Percentiles rank a stretch among this genome's conserved stretches.
Evolutionary conservation across 2,113 vertebrate genomes (phyloP).

Genomic region (Lamprologus sp.): DNA sequence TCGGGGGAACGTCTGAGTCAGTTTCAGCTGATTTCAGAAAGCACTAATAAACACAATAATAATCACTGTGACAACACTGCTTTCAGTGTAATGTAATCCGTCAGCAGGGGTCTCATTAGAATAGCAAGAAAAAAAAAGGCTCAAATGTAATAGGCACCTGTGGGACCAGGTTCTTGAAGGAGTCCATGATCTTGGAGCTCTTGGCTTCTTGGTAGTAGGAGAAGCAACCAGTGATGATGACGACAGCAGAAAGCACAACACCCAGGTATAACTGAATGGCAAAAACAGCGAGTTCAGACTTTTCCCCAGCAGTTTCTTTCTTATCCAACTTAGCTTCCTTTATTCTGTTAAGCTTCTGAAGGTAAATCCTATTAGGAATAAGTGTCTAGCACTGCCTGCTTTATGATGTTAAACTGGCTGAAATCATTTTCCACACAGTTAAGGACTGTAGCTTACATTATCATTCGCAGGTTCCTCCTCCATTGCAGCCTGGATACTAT

Average conservation of each 20-base stretch:
- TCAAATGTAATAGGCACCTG: conserved; percentile 72
- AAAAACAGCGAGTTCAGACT: neutral
- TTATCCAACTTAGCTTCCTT: neutral
- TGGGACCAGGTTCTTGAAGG: conserved; percentile 97
- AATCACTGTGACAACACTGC: neutral
- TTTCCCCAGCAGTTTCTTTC: neutral
- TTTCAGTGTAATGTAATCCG: neutral
- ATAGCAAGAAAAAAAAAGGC: neutral
- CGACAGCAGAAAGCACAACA: conserved; percentile 86
- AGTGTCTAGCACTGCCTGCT: neutral
- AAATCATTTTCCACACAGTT: neutral
- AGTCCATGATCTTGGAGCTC: conserved; percentile 99
- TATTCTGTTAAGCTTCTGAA: neutral
- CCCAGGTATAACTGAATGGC: conserved; percentile 83
- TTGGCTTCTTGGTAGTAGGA: conserved; percentile 99
- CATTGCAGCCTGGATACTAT: conserved; percentile 79
- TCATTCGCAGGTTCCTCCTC: conserved; percentile 84
- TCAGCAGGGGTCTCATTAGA: neutral
- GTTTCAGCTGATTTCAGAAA: neutral
- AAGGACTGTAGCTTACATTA: conserved; percentile 73
- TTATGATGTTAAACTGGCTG: neutral
- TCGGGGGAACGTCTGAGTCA: neutral
- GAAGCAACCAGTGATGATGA: conserved; percentile 97
- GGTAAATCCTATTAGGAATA: neutral
- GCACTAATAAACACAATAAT: neutral